These are phyloP conservation scores for Corythornis madagascariensis DNA, from an alignment of 2,113 vertebrate genomes.

Conservation along the genomic window DNA sequence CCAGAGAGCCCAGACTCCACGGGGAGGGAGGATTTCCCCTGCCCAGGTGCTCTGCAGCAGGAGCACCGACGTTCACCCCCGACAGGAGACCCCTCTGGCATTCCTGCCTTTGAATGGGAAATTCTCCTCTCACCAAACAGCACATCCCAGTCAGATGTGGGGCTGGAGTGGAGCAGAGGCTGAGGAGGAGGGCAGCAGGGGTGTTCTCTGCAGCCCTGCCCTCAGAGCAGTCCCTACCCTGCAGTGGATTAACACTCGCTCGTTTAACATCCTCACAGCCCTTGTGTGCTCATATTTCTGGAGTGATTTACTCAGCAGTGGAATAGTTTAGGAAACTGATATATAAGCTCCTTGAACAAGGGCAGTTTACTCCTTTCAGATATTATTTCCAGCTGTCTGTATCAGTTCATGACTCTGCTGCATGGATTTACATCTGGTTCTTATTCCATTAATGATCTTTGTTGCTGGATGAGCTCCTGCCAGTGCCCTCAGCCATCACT, in stretches of 20 bases:
- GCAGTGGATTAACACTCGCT: neutral
- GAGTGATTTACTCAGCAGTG: neutral
- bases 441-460: conserved; percentile 20
- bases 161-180: neutral
- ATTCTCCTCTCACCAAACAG: neutral
- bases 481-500: conserved; percentile 18
- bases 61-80: neutral
- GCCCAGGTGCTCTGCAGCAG: neutral
- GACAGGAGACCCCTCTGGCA: neutral
- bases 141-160: accelerated
- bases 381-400: conserved; percentile 17
- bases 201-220: neutral
- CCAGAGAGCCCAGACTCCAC: neutral
- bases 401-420: neutral
- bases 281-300: neutral
- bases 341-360: neutral
- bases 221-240: neutral
- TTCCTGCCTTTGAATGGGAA: neutral
- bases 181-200: neutral
- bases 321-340: neutral
- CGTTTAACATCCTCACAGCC: neutral
- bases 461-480: neutral
- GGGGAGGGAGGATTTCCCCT: neutral
- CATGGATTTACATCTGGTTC: conserved; percentile 32
- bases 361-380: neutral